Evolutionary conservation across 2,888 invertebrate genomes (phyloP).

Genomic region (Tipula lateralis): DNA sequence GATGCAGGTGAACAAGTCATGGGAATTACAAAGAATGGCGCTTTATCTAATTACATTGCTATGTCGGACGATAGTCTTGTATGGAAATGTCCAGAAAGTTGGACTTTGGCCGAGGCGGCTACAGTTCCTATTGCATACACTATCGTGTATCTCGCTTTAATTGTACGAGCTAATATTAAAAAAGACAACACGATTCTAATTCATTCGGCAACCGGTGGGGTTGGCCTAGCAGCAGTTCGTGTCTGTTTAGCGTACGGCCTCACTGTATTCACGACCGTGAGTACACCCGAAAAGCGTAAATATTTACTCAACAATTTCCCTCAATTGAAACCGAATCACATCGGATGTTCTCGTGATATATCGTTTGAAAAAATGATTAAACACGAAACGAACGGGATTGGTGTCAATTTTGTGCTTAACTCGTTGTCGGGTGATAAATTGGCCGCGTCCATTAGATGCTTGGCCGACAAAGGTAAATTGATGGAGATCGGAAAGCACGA

Average conservation of each 20-base stretch:
- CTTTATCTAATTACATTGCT: slow-evolving; percentile 56
- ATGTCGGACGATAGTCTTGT: slow-evolving; percentile 44
- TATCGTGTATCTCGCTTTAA: slow-evolving; percentile 57
- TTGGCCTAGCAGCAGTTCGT: slow-evolving; percentile 74
- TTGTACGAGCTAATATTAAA: slow-evolving; percentile 42
- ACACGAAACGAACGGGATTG: slow-evolving; percentile 72
- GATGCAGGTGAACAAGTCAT: slow-evolving; percentile 59
- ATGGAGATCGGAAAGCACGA: slow-evolving; percentile 85
- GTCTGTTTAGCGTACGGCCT: slow-evolving; percentile 62
- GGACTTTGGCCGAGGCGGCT: slow-evolving; percentile 70
- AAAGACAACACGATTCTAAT: slow-evolving; percentile 51
- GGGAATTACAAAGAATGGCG: slow-evolving; percentile 55
- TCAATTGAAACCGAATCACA: slow-evolving; percentile 55
- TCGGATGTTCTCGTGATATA: slow-evolving; percentile 81
- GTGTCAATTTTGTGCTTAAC: slow-evolving; percentile 88
- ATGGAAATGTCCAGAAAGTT: slow-evolving; percentile 68
- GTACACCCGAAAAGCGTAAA: slow-evolving; percentile 59
- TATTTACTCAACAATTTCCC: slow-evolving; percentile 56
- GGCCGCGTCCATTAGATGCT: slow-evolving; percentile 60
- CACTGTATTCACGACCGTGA: slow-evolving; percentile 67
- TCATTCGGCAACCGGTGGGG: slow-evolving; percentile 64
- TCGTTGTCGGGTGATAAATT: slow-evolving; percentile 90
- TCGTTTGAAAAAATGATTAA: slow-evolving; percentile 84
- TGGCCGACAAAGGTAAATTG: slow-evolving; percentile 62
- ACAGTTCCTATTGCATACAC: slow-evolving; percentile 74